phyloP scores from a whole-genome alignment of 2,113 vertebrate genomes.

The Gambusia holbrooki region DNA sequence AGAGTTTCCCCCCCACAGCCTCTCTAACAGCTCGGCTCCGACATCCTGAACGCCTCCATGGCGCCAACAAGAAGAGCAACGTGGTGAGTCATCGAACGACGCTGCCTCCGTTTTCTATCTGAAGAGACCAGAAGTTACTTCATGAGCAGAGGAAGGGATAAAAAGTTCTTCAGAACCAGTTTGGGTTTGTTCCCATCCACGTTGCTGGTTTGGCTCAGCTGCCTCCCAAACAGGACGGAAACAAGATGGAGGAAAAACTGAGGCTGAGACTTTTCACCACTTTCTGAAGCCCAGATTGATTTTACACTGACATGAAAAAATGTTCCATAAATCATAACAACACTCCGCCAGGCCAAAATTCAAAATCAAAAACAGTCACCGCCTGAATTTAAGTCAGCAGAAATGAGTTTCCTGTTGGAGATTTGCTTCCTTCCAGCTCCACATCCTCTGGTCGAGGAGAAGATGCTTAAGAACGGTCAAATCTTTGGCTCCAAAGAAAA shows the following conservation, averaged over 20 bases:
- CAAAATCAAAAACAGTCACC: no score
- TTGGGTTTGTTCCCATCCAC: slow-evolving; percentile 4
- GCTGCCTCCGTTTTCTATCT: background rate
- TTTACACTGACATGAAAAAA: background rate
- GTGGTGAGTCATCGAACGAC: slow-evolving; percentile 33
- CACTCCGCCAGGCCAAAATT: no score
- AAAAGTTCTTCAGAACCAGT: background rate
- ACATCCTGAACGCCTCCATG: slow-evolving; percentile 24
- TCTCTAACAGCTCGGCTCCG: background rate
- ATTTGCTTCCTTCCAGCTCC: no score
- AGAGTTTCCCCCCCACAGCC: background rate
- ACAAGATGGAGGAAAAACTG: slow-evolving; percentile 1
- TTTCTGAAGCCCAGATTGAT: background rate
- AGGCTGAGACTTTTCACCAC: background rate
- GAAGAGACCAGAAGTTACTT: background rate
- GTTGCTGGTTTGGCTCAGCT: slow-evolving; percentile 31
- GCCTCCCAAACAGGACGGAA: slow-evolving; percentile 17
- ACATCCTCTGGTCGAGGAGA: no score
- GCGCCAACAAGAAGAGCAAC: slow-evolving; percentile 19
- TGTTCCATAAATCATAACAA: no score
- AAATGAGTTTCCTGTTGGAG: no score
- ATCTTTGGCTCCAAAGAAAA: no score
- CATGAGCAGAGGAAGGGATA: background rate
- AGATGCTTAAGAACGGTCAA: no score
- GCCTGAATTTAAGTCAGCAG: no score